These are phyloP conservation scores for Leptothorax acervorum DNA, from an alignment of 2,888 invertebrate genomes.

Conservation along the genomic window DNA sequence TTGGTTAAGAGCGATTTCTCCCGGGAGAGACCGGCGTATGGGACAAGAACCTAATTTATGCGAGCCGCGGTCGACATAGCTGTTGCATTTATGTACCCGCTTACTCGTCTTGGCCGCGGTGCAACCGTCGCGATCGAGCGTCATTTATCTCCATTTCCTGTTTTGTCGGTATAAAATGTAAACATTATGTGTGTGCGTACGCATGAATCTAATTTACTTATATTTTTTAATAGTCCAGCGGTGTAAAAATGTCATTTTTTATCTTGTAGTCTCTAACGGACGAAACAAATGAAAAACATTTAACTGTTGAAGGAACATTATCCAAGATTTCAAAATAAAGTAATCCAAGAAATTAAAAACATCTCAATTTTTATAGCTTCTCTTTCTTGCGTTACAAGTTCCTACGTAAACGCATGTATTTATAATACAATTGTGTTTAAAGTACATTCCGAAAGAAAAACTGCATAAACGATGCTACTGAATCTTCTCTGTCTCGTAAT, in stretches of 20 bases:
- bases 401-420: background rate
- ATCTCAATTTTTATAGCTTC: background rate
- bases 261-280: background rate
- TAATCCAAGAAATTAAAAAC: background rate
- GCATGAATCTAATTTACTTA: background rate
- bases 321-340: background rate
- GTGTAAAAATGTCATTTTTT: background rate
- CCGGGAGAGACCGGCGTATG: background rate
- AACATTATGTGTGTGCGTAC: background rate
- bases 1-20: slow-evolving; percentile 32
- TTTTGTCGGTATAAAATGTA: slow-evolving; percentile 7
- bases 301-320: background rate
- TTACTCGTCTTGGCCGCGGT: slow-evolving; percentile 26
- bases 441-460: background rate
- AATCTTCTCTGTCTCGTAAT: background rate
- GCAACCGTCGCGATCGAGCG: slow-evolving; percentile 2
- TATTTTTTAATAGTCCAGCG: background rate
- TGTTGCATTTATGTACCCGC: slow-evolving; percentile 14
- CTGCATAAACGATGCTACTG: background rate
- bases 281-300: background rate
- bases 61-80: background rate
- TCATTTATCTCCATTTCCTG: slow-evolving; percentile 29
- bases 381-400: background rate
- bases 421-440: background rate
- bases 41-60: slow-evolving; percentile 16